Evolutionary conservation across 2,797 vertebrate genomes (phyloP).

Genomic region (Pseudochaenichthys georgianus): DNA sequence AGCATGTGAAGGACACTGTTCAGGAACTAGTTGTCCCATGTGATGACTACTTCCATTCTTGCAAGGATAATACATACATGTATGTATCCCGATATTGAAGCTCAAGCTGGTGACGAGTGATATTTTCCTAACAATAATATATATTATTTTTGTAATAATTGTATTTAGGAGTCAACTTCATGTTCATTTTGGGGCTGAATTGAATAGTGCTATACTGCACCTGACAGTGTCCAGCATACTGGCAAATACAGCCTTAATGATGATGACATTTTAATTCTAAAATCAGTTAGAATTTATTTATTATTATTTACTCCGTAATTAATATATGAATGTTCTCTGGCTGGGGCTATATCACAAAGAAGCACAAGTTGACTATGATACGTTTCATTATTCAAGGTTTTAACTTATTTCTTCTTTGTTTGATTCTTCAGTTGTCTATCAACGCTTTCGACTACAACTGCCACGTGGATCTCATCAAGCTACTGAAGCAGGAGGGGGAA

Average conservation of each 20-base stretch:
- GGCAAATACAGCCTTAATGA: background rate
- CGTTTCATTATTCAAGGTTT: background rate
- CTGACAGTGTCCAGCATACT: too few species aligned
- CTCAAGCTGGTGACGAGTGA: too few species aligned
- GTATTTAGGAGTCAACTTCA: background rate
- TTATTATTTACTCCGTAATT: background rate
- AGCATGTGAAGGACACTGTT: too few species aligned
- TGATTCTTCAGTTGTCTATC: slow-evolving; percentile 89
- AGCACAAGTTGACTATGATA: background rate
- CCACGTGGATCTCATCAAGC: slow-evolving; percentile 95
- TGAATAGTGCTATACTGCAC: background rate
- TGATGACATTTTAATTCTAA: background rate
- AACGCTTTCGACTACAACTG: slow-evolving; percentile 98
- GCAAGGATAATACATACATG: too few species aligned
- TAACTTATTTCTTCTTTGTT: background rate
- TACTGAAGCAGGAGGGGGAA: slow-evolving; percentile 94
- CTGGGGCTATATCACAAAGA: background rate
- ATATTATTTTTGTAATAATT: too few species aligned
- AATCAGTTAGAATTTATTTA: background rate
- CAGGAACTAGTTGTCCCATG: too few species aligned
- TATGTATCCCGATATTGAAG: too few species aligned
- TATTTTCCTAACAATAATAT: too few species aligned
- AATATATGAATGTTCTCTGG: background rate
- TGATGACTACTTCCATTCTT: too few species aligned
- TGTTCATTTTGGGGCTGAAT: background rate